Percentiles rank a stretch among this genome's conserved stretches.
Conservation (phyloP, 2,888 invertebrate genomes). For the Tetrapedia diversipes region DNA sequence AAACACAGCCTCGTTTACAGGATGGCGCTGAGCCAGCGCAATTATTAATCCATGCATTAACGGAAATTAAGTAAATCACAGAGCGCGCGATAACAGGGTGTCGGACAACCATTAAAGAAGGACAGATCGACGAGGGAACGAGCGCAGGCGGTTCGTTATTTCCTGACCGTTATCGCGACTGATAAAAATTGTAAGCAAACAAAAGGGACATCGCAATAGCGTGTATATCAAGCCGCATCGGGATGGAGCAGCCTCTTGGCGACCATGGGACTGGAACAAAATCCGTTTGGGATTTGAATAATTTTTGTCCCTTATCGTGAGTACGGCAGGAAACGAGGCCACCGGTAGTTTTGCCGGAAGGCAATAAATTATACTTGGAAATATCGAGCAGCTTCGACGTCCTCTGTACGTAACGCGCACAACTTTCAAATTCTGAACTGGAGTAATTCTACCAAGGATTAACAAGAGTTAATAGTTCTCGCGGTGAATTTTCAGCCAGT, state of each 20-base stretch:
- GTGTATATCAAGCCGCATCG: slow-evolving; percentile 18
- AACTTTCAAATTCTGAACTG: slow-evolving; percentile 46
- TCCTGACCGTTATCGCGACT: slow-evolving; percentile 5
- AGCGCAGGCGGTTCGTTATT: background rate
- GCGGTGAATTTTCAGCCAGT: slow-evolving; percentile 25
- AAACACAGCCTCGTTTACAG: slow-evolving; percentile 28
- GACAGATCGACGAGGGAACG: background rate
- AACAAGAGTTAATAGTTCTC: slow-evolving; percentile 52
- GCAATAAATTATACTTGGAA: slow-evolving; percentile 67
- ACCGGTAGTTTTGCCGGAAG: slow-evolving; percentile 53
- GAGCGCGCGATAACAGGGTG: slow-evolving; percentile 11
- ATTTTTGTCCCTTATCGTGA: slow-evolving; percentile 68
- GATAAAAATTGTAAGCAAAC: slow-evolving; percentile 35
- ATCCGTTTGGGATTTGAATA: slow-evolving; percentile 67
- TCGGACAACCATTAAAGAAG: background rate
- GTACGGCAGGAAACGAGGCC: slow-evolving; percentile 51
- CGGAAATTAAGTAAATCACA: slow-evolving; percentile 54
- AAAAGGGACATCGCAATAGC: slow-evolving; percentile 12
- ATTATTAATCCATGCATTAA: slow-evolving; percentile 66
- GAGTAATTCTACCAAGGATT: slow-evolving; percentile 53
- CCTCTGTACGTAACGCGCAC: slow-evolving; percentile 19
- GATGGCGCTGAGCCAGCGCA: slow-evolving; percentile 48
- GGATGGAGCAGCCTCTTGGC: slow-evolving; percentile 15
- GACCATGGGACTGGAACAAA: slow-evolving; percentile 39
- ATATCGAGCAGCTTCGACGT: slow-evolving; percentile 62